Evolutionary conservation across 2,888 invertebrate species (phyloP).

Genomic region (Hipparchia semele): DNA sequence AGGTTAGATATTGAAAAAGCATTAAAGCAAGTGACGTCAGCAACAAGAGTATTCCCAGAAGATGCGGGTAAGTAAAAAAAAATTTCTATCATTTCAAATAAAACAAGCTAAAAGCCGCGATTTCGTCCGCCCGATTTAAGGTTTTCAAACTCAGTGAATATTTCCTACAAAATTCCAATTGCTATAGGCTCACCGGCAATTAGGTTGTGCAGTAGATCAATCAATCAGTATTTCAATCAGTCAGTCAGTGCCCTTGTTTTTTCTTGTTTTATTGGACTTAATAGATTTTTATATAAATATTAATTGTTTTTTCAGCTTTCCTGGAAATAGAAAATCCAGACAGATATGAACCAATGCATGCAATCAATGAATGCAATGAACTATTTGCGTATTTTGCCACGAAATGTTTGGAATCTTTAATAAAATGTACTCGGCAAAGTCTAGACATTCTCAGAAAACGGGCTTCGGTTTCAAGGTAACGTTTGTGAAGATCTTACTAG

Average conservation of each 20-base stretch:
- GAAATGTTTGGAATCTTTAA: slow-evolving; percentile 88
- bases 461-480: slow-evolving; percentile 73
- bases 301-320: slow-evolving; percentile 77
- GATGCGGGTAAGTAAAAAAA: slow-evolving; percentile 83
- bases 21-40: slow-evolving; percentile 83
- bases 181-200: too few relatives aligned
- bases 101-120: neutral
- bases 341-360: slow-evolving; percentile 80
- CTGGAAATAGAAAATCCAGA: slow-evolving; percentile 85
- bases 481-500: slow-evolving; percentile 6
- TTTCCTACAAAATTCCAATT: too few relatives aligned
- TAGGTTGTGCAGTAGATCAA: too few relatives aligned
- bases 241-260: too few relatives aligned
- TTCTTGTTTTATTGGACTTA: neutral
- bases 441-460: slow-evolving; percentile 87
- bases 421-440: slow-evolving; percentile 88
- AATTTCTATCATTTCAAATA: neutral
- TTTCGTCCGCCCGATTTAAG: too few relatives aligned
- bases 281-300: neutral
- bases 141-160: too few relatives aligned
- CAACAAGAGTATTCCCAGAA: slow-evolving; percentile 80
- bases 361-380: slow-evolving; percentile 90
- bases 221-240: too few relatives aligned
- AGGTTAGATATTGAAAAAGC: slow-evolving; percentile 85
- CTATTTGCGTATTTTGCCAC: slow-evolving; percentile 91